Percentiles rank a stretch among this genome's conserved stretches.
Conservation (phyloP, 1,140 invertebrate genomes). For the Drosophila lowei region DNA sequence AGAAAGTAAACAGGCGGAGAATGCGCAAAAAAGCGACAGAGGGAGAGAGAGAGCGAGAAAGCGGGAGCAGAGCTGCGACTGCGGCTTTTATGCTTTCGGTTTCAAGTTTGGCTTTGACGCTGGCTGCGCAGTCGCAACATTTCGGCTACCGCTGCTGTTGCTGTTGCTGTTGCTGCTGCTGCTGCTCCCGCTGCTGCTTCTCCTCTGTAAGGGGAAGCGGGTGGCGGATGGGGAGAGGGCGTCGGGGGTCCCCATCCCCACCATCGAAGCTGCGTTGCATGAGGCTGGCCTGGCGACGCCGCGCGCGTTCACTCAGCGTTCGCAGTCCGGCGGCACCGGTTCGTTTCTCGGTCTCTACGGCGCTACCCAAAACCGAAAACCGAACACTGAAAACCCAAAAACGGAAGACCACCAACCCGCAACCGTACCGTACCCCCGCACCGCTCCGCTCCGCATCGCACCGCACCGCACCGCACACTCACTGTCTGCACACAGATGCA, state of each 20-base stretch:
- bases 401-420: conserved; percentile 33
- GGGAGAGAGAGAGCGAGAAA: conserved; percentile 15
- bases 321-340: conserved; percentile 80
- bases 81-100: conserved; percentile 58
- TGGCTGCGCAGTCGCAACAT: conserved; percentile 53
- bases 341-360: conserved; percentile 65
- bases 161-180: no score
- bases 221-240: no score
- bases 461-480: conserved; percentile 1
- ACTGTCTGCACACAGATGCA: conserved; percentile 20
- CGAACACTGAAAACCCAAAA: conserved; percentile 17
- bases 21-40: conserved; percentile 62
- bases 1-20: conserved; percentile 70
- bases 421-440: conserved; percentile 18
- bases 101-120: conserved; percentile 71
- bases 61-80: conserved; percentile 17
- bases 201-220: not conserved
- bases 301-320: conserved; percentile 80
- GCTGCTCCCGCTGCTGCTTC: no score
- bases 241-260: no score
- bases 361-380: conserved; percentile 10
- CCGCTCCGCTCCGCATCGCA: not conserved
- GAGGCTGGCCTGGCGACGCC: conserved; percentile 52
- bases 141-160: conserved; percentile 12
- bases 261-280: conserved; percentile 65